Conservation (phyloP, 2,888 invertebrate genomes). For the Lasioglossum malachurum region DNA sequence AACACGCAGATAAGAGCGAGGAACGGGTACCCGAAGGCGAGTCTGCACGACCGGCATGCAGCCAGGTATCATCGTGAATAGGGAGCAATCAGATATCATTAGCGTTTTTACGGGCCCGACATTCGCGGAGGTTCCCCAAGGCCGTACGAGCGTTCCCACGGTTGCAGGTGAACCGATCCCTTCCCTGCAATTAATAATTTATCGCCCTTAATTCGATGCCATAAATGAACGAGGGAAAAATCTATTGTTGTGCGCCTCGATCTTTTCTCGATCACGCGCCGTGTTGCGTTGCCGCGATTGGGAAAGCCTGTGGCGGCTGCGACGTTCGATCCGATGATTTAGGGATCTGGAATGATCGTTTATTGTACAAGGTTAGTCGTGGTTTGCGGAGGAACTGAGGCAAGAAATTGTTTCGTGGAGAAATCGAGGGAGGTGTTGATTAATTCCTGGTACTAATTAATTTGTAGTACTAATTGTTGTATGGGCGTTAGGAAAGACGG, state of each 20-base stretch:
- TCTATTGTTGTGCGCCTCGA: constrained; percentile 43
- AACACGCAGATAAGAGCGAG: constrained; percentile 64
- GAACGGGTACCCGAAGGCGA: constrained; percentile 53
- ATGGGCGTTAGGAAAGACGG: background rate
- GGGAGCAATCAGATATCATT: constrained; percentile 84
- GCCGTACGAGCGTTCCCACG: constrained; percentile 68
- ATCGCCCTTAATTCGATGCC: constrained; percentile 57
- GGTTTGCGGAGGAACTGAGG: background rate
- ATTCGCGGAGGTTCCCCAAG: constrained; percentile 57
- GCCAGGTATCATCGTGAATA: constrained; percentile 81
- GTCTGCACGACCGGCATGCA: constrained; percentile 64
- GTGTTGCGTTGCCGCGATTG: constrained; percentile 16
- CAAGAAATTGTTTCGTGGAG: background rate
- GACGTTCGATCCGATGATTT: background rate
- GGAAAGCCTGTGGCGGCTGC: constrained; percentile 20
- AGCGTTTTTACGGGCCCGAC: constrained; percentile 78
- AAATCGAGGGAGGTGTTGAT: background rate
- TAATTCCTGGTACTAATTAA: background rate
- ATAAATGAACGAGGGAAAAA: constrained; percentile 26
- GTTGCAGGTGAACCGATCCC: constrained; percentile 72
- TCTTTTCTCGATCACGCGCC: background rate
- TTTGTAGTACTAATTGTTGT: background rate
- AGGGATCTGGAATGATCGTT: constrained; percentile 6
- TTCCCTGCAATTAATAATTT: constrained; percentile 66
- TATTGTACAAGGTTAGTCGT: background rate